Base-by-base conservation (phyloP, 23 tunicate genomes). In the Ciona savignyi region DNA sequence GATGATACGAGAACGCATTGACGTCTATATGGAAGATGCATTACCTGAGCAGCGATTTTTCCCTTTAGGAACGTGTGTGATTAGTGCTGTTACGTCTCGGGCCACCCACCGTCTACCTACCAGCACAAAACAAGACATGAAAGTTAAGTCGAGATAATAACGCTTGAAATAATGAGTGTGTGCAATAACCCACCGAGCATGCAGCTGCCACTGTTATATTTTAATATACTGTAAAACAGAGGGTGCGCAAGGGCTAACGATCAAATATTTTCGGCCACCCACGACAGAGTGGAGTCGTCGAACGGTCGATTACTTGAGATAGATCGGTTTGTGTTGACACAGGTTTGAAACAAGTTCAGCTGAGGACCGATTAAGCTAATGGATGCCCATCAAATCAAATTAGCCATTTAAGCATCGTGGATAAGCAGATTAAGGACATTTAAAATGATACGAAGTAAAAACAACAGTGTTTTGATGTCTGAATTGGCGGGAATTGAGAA, bases 311-410 rank as follows among this genome's bases (percentile, higher is more conserved):
- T 42, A 42, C 56, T 42, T 42, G 56, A 42, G 56, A 42, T 42
- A 42, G 56, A 42, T 42, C 56, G 56, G 56, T 42, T 42, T 42
- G 56, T 42, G 56, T 42, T 42, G 56, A 42, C 56, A 42, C 56
- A 42, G 56, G 56, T 42, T 42, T 42, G 56, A 42, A 42, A 42
- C 56, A 42, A 42, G 56, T 42, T 42, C 56, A 42, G 56, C 56
- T 15, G 56, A 15, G 56, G 56, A 15, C 11, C 9, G 56, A 42
- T 42, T 42, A 42, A 42, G 56, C 56, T 42, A 42, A 42, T 42
- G 56, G 56, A 42, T 42, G 56, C 56, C 56, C 56, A 42, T 42
- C 56, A 42, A 9, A 42, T 42, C 56, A 42, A 42, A 42, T 42
- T 42, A 42, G 56, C 56, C 56, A 42, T 42, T 42, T 42, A 42